Base-by-base conservation (phyloP, 2,113 vertebrate species). In the Coturnix japonica region DNA sequence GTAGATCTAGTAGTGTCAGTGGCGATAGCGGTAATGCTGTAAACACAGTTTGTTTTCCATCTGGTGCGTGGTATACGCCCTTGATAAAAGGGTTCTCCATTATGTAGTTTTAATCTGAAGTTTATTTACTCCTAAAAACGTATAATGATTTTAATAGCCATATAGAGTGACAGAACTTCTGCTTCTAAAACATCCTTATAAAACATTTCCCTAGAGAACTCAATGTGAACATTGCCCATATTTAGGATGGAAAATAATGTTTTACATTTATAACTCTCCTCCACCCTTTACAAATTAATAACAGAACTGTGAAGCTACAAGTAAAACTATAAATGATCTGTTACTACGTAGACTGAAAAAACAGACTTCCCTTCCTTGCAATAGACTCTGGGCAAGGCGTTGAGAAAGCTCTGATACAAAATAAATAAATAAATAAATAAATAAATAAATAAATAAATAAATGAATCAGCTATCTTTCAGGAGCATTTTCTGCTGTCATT, bases 31-130 rank as follows among this genome's bases (percentile, higher is more conserved):
- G 76, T 96, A 93, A 93, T 85, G 85, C 46, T 96, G 88, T 95
- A 95, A 96, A 95, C 94, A 96, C 96, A 96, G 91, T 96, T 96
- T 96, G 95, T 66, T 95, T 94, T 95, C 95, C 95, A 96, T 96
- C 96, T 94, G 96, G 70, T 96, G 85, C 3, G 67, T 90, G 91
- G 91, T 91, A 84, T 88, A 94, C 89, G 94, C 91, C 93, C 94
- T 95, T 93, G 90, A 93, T 87, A 85, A 94, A 87, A 96, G 91
- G 87, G 87, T 96, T 90, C 71, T 86, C 66, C 73, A 90, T 94
- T 79, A 95, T 81, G 61, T 44, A 93, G 83, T 86, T 63, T n/a
- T 65, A 53, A 84, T 91, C 61, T 70, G 82, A 63, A 70, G 86
- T 92, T 76, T 93, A 90, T 91, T 91, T 95, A 85, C 60, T 82